These are phyloP conservation scores for Ciconia maguari DNA, from an alignment of 2,113 vertebrate species.

Conservation along the genomic window DNA sequence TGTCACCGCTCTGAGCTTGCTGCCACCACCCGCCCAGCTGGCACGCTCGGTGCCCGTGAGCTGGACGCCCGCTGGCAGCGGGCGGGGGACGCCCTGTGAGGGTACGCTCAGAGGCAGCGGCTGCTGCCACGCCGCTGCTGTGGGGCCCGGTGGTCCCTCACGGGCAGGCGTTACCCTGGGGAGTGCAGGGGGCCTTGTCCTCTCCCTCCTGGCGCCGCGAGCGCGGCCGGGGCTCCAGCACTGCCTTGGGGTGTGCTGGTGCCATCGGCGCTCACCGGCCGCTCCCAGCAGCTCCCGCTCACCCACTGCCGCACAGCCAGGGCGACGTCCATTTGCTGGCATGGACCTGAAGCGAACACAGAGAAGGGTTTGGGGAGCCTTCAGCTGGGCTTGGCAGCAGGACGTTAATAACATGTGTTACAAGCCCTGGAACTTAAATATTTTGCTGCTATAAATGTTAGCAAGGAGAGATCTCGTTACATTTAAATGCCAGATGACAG, in stretches of 20 bases:
- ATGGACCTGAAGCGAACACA: fast-evolving
- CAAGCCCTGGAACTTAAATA: conserved; percentile 51
- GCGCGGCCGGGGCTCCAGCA: fast-evolving
- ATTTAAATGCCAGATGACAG: conserved; percentile 73
- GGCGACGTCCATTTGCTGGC: fast-evolving
- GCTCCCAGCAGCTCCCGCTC: background rate
- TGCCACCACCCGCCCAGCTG: background rate
- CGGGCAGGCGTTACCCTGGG: no score
- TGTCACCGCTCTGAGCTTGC: background rate
- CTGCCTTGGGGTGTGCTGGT: background rate
- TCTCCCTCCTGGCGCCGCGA: background rate
- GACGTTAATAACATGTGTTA: background rate
- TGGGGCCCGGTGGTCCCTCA: no score
- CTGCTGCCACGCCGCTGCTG: background rate
- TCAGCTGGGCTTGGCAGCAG: conserved; percentile 35
- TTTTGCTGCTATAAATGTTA: conserved; percentile 67
- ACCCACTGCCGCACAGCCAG: fast-evolving
- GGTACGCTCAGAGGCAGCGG: background rate
- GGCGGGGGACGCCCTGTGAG: background rate
- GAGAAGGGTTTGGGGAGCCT: background rate
- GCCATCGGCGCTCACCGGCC: fast-evolving
- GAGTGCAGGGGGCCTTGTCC: background rate
- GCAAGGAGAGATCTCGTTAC: conserved; percentile 57
- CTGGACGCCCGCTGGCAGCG: background rate
- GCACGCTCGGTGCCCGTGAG: background rate